Base-by-base conservation (phyloP, 1,140 invertebrate species). In the Kradibia gibbosae region DNA sequence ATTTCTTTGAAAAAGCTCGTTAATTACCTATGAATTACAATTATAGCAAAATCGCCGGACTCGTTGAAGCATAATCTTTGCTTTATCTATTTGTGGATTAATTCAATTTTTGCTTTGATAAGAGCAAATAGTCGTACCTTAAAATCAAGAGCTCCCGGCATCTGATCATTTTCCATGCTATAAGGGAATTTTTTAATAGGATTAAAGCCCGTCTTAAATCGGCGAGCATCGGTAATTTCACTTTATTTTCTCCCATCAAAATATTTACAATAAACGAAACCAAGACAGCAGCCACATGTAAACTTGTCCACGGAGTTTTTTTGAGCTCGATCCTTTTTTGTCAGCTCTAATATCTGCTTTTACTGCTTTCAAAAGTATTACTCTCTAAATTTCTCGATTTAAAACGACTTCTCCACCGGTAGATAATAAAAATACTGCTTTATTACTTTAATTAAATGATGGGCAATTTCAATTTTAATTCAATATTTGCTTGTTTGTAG, bases 311-410 rank as follows among this genome's bases (percentile, higher is more conserved):
- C 11, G 3, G 7, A 62, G 60, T 62, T 62, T 62, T 31, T 62
- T 13, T 62, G 3, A 0, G 10, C 42, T 48, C n/a, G 0, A 0
- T 42, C n/a, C 36, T 50, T 72, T 72, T 72, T 48, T 31, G 1
- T 0, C 4, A n/a, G 3, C 39, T 72, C 39, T 31, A 20, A 31
- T 72, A 11, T 72, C 70, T 10, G 31, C 42, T 72, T 50, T 72
- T 72, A 50, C n/a, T n/a, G n/a, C 70, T 50, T 71, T 31, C 36
- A 70, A 20, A 42, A 42, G 17, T 39, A 70, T 70, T 70, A 62
- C 60, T 62, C 60, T 62, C 60, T 62, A 62, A 62, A 62, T 62
- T 62, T 62, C 60, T 62, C 31, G 60, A 62, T 62, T 36, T 34
- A 3, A 11, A 62, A 31, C 13, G 13, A 3, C 31, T 62, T 34